phyloP scores from a whole-genome alignment of 2,797 vertebrate genomes.

The Chromobotia macracanthus region DNA sequence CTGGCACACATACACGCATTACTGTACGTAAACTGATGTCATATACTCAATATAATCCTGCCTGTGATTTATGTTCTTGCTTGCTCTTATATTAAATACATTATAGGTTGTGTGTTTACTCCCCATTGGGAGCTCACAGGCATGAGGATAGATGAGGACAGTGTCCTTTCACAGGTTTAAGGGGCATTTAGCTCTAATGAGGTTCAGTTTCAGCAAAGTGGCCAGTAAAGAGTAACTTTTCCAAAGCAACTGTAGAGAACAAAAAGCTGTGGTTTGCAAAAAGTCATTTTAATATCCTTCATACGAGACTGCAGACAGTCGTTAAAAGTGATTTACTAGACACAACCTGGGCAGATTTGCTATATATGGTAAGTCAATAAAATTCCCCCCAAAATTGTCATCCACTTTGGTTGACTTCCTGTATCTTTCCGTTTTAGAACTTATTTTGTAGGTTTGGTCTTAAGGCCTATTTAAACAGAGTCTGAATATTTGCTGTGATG shows the following conservation, averaged over 20 bases:
- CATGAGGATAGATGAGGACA: slow-evolving; percentile 35
- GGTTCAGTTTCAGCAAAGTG: slow-evolving; percentile 30
- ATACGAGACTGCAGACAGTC: slow-evolving; percentile 9
- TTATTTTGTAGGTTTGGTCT: not conserved
- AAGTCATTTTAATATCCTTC: slow-evolving; percentile 30
- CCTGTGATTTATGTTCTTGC: slow-evolving; percentile 52
- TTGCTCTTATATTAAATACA: slow-evolving; percentile 57
- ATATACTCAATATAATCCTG: slow-evolving; percentile 63
- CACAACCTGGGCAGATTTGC: slow-evolving; percentile 10
- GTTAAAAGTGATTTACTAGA: slow-evolving; percentile 38
- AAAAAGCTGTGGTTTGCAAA: slow-evolving; percentile 41
- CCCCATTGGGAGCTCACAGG: slow-evolving; percentile 45
- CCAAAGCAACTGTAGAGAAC: slow-evolving; percentile 2
- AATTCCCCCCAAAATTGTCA: not conserved
- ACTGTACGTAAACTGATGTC: slow-evolving; percentile 47
- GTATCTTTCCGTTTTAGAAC: not conserved
- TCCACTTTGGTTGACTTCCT: not conserved
- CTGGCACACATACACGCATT: slow-evolving; percentile 25
- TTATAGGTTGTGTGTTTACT: slow-evolving; percentile 53
- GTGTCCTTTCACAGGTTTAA: slow-evolving; percentile 46
- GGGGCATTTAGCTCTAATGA: slow-evolving; percentile 55
- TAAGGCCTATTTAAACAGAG: no score
- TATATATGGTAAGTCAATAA: slow-evolving; percentile 7
- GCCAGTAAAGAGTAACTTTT: not conserved
- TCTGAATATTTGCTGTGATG: not conserved